phyloP scores from a whole-genome alignment of 2,888 invertebrate genomes.

The Allacma fusca region DNA sequence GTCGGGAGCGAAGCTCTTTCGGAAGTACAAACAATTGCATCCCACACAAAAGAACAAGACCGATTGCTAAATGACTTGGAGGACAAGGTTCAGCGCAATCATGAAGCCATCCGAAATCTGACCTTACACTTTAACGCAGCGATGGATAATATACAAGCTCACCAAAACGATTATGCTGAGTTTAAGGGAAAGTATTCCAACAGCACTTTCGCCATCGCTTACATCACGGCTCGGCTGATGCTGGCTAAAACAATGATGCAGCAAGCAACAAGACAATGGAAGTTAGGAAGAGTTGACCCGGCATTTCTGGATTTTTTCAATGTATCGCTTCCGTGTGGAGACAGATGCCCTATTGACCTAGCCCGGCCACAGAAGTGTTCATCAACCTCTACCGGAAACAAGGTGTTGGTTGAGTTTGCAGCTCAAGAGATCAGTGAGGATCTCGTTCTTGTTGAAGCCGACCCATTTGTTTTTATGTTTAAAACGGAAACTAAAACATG shows the following conservation, averaged over 20 bases:
- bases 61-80: too few relatives aligned
- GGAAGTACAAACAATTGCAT: too few relatives aligned
- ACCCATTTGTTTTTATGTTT: slow-evolving; percentile 39
- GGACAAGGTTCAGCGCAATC: too few relatives aligned
- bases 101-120: too few relatives aligned
- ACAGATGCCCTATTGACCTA: slow-evolving; percentile 29
- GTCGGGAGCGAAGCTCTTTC: too few relatives aligned
- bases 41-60: too few relatives aligned
- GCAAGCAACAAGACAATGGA: slow-evolving; percentile 35
- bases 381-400: neutral
- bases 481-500: slow-evolving; percentile 39
- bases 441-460: slow-evolving; percentile 36
- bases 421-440: slow-evolving; percentile 21
- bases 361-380: slow-evolving; percentile 29
- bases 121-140: too few relatives aligned
- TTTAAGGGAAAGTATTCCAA: slow-evolving; percentile 35
- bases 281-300: slow-evolving; percentile 2
- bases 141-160: neutral
- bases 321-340: slow-evolving; percentile 38
- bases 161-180: slow-evolving; percentile 40
- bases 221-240: slow-evolving; percentile 32
- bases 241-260: slow-evolving; percentile 29
- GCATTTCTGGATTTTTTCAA: slow-evolving; percentile 44
- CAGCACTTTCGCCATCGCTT: slow-evolving; percentile 35
- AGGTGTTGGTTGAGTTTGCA: slow-evolving; percentile 27